These are phyloP conservation scores for Cinclus cinclus DNA, from an alignment of 2,113 vertebrate species.

Conservation along the genomic window DNA sequence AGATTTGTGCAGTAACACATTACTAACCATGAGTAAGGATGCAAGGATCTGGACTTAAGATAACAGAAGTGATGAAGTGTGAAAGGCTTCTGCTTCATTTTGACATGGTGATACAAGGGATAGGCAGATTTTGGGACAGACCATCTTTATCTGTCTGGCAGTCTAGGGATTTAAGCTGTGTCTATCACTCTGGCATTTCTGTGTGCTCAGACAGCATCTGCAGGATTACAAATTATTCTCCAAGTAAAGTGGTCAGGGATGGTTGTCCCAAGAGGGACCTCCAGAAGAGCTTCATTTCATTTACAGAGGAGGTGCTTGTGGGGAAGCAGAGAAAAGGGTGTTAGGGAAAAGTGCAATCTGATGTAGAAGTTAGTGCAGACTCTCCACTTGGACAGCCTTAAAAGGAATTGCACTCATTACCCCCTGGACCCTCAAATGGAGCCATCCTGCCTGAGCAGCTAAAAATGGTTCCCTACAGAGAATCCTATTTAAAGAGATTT, in stretches of 20 bases:
- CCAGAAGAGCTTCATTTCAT: not conserved
- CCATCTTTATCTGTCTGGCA: constrained; percentile 56
- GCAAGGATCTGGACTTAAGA: constrained; percentile 11
- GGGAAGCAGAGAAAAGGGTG: not conserved
- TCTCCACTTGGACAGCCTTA: not conserved
- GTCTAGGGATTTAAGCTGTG: constrained; percentile 48
- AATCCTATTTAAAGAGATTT: not conserved
- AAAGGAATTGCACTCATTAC: not conserved
- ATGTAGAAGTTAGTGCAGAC: not conserved
- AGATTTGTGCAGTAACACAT: not conserved
- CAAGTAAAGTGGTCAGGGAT: not conserved
- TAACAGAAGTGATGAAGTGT: constrained; percentile 76
- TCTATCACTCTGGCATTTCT: constrained; percentile 29
- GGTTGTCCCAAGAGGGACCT: not conserved
- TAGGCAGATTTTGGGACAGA: constrained; percentile 61
- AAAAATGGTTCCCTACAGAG: not conserved
- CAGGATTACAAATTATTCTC: not conserved
- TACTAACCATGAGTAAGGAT: not conserved
- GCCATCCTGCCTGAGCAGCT: not conserved
- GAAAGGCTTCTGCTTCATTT: constrained; percentile 72
- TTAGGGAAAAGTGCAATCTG: not conserved
- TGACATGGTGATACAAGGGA: constrained; percentile 65
- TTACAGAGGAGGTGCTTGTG: not conserved
- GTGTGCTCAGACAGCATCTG: constrained; percentile 9
- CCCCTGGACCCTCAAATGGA: not conserved